phyloP scores from a whole-genome alignment of 1,140 invertebrate genomes.

The Drosophila nasuta region DNA sequence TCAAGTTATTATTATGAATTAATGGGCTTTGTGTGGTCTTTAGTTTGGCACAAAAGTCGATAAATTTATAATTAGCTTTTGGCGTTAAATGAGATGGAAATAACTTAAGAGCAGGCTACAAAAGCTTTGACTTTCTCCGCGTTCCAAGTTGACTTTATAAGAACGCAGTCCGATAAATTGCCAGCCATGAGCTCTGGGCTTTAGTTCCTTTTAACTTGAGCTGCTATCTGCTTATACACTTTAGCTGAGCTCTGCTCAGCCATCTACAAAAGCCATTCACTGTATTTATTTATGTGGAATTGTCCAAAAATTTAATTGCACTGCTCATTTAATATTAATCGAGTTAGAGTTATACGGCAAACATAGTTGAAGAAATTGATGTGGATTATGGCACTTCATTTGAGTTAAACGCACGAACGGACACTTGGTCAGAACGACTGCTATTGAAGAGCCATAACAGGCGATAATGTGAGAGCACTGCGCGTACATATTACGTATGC shows the following conservation, averaged over 20 bases:
- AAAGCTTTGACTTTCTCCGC: conserved; percentile 26
- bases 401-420: conserved; percentile 52
- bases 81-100: conserved; percentile 53
- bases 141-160: conserved; percentile 29
- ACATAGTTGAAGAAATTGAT: conserved; percentile 13
- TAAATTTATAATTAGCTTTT: conserved; percentile 72
- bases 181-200: not conserved
- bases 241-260: not conserved
- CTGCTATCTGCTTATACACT: not conserved
- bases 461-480: conserved; percentile 41
- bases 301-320: conserved; percentile 1
- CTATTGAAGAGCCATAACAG: conserved; percentile 67
- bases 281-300: not conserved
- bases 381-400: conserved; percentile 72
- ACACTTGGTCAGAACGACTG: conserved; percentile 40
- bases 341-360: not conserved
- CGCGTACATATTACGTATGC: conserved; percentile 64
- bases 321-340: conserved; percentile 2
- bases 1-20: conserved; percentile 74
- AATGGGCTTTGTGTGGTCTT: conserved; percentile 65
- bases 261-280: not conserved
- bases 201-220: conserved; percentile 4
- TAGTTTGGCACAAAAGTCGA: conserved; percentile 64
- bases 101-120: conserved; percentile 23
- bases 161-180: conserved; percentile 11